Conservation (phyloP, 1,140 invertebrate species). For the Pristionchus pacificus region DNA sequence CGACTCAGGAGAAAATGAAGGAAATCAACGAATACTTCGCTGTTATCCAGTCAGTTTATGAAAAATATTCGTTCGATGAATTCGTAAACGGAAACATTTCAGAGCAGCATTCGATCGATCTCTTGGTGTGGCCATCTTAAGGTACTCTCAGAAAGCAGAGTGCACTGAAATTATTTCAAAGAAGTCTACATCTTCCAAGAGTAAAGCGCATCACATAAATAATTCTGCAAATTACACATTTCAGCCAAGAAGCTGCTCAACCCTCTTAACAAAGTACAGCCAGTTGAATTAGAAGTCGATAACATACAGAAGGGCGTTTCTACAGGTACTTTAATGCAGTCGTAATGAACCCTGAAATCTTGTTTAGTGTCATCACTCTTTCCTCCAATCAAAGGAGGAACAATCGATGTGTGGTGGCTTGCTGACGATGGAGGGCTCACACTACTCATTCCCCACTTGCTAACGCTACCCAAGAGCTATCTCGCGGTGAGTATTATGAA, state of each 20-base stretch:
- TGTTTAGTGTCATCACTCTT: background rate
- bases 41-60: constrained; percentile 73
- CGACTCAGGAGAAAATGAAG: constrained; percentile 55
- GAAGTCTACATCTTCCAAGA: background rate
- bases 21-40: constrained; percentile 81
- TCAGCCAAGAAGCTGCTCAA: no score
- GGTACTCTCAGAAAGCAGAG: background rate
- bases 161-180: background rate
- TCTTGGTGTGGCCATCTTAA: background rate
- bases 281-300: no score
- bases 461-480: constrained; percentile 67
- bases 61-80: no score
- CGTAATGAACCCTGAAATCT: background rate
- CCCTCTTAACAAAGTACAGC: no score
- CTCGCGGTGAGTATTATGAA: constrained; percentile 35
- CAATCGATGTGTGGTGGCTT: constrained; percentile 77
- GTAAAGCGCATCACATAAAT: background rate
- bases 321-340: constrained; percentile 56
- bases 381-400: constrained; percentile 59
- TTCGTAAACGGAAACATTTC: no score
- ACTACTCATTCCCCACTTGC: constrained; percentile 75
- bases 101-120: background rate
- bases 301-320: no score
- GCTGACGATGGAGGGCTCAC: constrained; percentile 88
- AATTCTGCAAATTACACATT: background rate